A percentile compares a stretch with the other conserved stretches of the same genome.
phyloP scores from a whole-genome alignment of 2,113 vertebrate genomes.

The Tetrax tetrax region DNA sequence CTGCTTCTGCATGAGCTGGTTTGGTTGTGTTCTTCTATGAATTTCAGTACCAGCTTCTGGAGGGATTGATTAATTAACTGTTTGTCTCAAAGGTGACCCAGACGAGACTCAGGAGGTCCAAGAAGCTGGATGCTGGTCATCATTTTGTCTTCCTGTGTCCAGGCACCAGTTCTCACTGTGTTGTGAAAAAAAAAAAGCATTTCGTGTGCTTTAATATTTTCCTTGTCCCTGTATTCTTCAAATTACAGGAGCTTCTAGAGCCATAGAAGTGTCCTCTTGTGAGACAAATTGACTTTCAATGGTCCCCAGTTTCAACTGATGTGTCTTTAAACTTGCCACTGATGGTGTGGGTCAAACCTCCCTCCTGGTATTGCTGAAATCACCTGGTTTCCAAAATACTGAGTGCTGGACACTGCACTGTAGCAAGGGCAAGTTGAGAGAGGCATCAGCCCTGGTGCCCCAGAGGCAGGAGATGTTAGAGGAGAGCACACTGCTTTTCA shows the following conservation, averaged over 20 bases:
- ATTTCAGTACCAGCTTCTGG: not conserved
- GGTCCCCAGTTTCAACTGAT: not conserved
- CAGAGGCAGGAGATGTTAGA: not conserved
- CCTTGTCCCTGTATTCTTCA: not conserved
- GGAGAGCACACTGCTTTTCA: not conserved
- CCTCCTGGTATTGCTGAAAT: not conserved
- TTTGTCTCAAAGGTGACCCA: not conserved
- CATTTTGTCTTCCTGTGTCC: not conserved
- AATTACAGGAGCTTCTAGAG: not conserved
- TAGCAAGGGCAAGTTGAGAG: not conserved
- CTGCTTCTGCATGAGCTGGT: not conserved
- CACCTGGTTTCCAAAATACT: not conserved
- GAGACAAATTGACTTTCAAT: not conserved
- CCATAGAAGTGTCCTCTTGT: not conserved
- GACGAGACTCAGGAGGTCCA: not conserved
- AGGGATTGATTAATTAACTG: not conserved
- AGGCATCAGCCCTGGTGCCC: not conserved
- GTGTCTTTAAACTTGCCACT: not conserved
- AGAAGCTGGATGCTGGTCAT: not conserved
- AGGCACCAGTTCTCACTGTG: not conserved
- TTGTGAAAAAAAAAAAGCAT: no score
- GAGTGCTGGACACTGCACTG: not conserved
- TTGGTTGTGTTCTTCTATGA: not conserved
- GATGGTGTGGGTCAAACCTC: not conserved
- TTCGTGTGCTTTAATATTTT: not conserved